These are phyloP conservation scores for Sebastes schlegelii DNA, from an alignment of 2,113 vertebrate genomes.

Conservation along the genomic window DNA sequence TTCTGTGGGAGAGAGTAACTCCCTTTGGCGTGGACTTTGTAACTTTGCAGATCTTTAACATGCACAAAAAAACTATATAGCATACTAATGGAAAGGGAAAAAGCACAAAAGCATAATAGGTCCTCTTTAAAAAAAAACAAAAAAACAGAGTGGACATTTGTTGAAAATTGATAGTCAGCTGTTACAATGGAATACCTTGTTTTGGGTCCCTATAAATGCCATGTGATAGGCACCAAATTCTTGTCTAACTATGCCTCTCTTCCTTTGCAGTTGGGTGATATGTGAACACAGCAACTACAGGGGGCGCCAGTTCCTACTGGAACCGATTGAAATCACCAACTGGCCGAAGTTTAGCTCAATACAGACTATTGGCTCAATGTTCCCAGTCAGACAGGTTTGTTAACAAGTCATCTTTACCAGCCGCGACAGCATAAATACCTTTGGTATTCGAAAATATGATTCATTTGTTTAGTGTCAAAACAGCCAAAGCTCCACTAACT, in stretches of 20 bases:
- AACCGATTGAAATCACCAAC: constrained; percentile 92
- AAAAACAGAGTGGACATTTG: no score
- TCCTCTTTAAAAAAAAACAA: background rate
- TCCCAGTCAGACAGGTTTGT: constrained; percentile 91
- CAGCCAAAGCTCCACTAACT: background rate
- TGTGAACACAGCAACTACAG: constrained; percentile 94
- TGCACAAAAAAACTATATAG: no score
- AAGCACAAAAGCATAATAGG: no score
- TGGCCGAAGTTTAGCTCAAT: constrained; percentile 94
- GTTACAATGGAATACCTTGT: background rate
- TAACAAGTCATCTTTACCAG: background rate
- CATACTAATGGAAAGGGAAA: no score
- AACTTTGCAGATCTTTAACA: no score
- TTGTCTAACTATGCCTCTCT: background rate
- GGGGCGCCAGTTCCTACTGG: constrained; percentile 93
- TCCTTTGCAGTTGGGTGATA: constrained; percentile 91
- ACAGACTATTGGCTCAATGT: constrained; percentile 90
- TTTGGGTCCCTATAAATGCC: background rate
- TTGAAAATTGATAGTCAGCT: background rate
- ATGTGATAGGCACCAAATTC: background rate
- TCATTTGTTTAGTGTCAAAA: background rate
- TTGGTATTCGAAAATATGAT: background rate
- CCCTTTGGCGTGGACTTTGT: no score
- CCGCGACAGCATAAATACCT: background rate
- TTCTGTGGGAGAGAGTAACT: no score